Percentiles rank a stretch among this genome's conserved stretches.
Conservation (phyloP, 2,113 vertebrate species). For the Pygoscelis adeliae region DNA sequence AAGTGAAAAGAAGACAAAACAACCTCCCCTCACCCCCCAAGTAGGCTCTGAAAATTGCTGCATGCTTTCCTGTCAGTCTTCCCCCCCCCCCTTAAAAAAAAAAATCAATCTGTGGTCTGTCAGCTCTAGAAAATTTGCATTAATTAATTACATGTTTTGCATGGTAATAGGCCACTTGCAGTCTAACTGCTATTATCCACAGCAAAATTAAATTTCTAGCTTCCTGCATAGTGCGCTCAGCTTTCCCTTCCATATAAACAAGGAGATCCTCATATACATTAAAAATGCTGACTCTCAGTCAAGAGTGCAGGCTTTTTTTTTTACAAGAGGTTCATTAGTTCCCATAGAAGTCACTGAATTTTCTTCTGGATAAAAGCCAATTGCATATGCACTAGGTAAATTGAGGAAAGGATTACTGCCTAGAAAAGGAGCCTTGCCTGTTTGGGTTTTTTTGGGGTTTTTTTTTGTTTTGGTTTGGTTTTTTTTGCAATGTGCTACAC, state of each 20-base stretch:
- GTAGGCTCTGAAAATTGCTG: neutral
- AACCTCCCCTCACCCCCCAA: neutral
- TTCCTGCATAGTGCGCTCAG: neutral
- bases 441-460: neutral
- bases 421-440: neutral
- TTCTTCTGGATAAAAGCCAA: conserved; percentile 1
- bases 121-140: conserved; percentile 21
- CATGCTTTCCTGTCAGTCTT: neutral
- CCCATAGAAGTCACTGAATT: neutral
- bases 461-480: neutral
- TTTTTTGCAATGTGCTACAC: neutral
- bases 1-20: neutral
- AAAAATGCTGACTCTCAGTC: neutral
- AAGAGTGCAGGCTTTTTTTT: neutral
- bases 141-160: conserved; percentile 31
- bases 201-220: neutral
- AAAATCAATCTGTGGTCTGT: neutral
- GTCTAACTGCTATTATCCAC: neutral
- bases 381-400: neutral
- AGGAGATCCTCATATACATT: neutral
- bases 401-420: neutral
- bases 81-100: too few species aligned
- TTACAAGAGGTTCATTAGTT: neutral
- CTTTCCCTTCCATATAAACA: neutral
- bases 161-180: conserved; percentile 9